Percentiles rank a stretch among this genome's conserved stretches.
phyloP scores from a whole-genome alignment of 2,888 invertebrate species.

The Tromatobia lineatoria region DNA sequence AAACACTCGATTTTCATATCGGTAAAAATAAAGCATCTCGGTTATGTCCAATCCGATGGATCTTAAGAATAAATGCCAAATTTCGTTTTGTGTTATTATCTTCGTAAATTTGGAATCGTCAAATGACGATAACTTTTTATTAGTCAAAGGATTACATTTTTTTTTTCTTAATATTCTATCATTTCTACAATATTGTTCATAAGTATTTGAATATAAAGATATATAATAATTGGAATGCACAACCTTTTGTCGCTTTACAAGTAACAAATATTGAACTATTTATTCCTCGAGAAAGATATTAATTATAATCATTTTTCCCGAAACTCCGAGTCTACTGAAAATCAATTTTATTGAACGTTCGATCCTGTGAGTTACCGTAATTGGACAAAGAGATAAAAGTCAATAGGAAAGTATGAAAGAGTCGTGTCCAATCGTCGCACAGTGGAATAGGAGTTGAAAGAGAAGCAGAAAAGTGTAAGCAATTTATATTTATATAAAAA shows the following conservation, averaged over 20 bases:
- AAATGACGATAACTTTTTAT: too few relatives aligned
- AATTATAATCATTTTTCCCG: not conserved
- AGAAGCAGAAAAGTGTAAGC: slow-evolving; percentile 36
- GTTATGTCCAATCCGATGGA: too few relatives aligned
- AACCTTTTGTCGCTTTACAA: not conserved
- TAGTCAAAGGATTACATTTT: too few relatives aligned
- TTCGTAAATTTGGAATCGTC: too few relatives aligned
- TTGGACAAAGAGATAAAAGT: slow-evolving; percentile 29
- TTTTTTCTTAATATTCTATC: too few relatives aligned
- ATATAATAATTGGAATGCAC: too few relatives aligned
- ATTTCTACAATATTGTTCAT: too few relatives aligned
- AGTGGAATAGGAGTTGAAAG: not conserved
- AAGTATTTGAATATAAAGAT: too few relatives aligned
- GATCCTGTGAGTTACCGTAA: slow-evolving; percentile 24
- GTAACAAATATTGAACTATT: not conserved
- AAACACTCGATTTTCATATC: too few relatives aligned
- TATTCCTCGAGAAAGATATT: not conserved
- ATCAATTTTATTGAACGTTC: not conserved
- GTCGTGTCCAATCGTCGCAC: slow-evolving; percentile 37
- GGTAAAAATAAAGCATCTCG: too few relatives aligned
- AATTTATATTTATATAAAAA: slow-evolving; percentile 52
- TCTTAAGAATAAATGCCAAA: too few relatives aligned
- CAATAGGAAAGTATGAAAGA: slow-evolving; percentile 13
- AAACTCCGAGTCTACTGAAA: not conserved
- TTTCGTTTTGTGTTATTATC: too few relatives aligned